A percentile compares a stretch with the other conserved stretches of the same genome.
phyloP scores from a whole-genome alignment of 2,888 invertebrate species.

The Pyrocoelia pectoralis region DNA sequence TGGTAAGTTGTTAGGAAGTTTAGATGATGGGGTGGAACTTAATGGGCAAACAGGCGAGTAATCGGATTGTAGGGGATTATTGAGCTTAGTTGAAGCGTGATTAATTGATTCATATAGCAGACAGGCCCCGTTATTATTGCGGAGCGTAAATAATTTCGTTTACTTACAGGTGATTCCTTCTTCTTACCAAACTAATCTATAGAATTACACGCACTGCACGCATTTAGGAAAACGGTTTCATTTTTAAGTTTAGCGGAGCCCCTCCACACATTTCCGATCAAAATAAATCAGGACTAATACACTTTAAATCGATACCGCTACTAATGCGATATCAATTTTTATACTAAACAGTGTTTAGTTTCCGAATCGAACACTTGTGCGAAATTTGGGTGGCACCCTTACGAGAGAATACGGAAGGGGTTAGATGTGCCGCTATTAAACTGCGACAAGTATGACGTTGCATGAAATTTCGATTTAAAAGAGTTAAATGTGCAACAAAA shows the following conservation, averaged over 20 bases:
- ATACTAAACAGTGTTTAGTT: conserved; percentile 27
- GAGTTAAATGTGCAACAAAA: conserved; percentile 57
- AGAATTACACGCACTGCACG: background rate
- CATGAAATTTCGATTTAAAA: conserved; percentile 59
- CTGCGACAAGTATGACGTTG: conserved; percentile 56
- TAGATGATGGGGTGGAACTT: conserved; percentile 44
- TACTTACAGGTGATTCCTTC: conserved; percentile 53
- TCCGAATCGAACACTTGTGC: conserved; percentile 29
- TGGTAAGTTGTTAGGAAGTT: conserved; percentile 29
- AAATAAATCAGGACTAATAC: conserved; percentile 29
- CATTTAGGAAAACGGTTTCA: background rate
- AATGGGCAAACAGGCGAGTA: conserved; percentile 57
- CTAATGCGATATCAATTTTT: conserved; percentile 31
- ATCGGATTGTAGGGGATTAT: conserved; percentile 59
- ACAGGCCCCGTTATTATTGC: conserved; percentile 54
- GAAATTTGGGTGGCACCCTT: background rate
- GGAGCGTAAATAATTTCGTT: conserved; percentile 56
- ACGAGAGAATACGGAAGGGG: conserved; percentile 24
- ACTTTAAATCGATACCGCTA: conserved; percentile 22
- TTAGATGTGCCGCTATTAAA: conserved; percentile 42
- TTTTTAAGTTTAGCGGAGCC: too few relatives aligned
- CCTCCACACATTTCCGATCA: too few relatives aligned
- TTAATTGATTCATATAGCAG: conserved; percentile 60
- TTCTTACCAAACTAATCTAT: background rate
- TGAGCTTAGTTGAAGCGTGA: conserved; percentile 58